Conservation (phyloP, 2,797 vertebrate species). For the Pseudochaenichthys georgianus region DNA sequence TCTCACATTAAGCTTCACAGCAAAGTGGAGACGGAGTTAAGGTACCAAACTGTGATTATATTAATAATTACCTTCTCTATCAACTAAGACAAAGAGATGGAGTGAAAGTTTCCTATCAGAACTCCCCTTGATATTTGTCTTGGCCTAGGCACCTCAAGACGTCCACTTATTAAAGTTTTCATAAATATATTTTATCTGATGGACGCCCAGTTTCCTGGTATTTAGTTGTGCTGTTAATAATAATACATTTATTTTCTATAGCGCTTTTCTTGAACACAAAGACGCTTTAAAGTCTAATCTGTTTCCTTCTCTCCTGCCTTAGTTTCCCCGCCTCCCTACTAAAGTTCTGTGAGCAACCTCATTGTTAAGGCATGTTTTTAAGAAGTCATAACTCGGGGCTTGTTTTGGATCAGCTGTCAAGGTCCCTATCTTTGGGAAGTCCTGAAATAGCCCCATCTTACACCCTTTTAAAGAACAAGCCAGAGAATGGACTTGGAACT, state of each 20-base stretch:
- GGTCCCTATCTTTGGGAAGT: conserved; percentile 79
- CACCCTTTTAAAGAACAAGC: conserved; percentile 71
- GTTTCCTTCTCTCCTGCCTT: conserved; percentile 48
- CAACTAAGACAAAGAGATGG: conserved; percentile 51
- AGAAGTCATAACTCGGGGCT: conserved; percentile 62
- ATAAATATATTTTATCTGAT: conserved; percentile 82
- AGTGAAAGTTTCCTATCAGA: conserved; percentile 77
- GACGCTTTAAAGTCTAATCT: not conserved
- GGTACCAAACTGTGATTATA: conserved; percentile 83
- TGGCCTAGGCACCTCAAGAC: conserved; percentile 79
- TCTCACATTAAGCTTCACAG: conserved; percentile 71
- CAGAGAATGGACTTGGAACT: conserved; percentile 56
- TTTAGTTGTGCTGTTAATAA: conserved; percentile 68
- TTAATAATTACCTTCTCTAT: conserved; percentile 79
- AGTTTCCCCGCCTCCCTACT: conserved; percentile 40
- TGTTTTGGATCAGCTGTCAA: conserved; percentile 77
- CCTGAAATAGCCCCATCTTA: conserved; percentile 77
- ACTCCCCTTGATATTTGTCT: conserved; percentile 85
- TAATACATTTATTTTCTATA: too few relatives aligned
- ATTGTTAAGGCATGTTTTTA: conserved; percentile 76
- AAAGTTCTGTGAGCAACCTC: conserved; percentile 60
- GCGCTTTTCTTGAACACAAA: too few relatives aligned
- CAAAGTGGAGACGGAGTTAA: conserved; percentile 77
- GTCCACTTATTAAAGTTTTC: conserved; percentile 84
- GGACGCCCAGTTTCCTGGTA: conserved; percentile 82